Conservation (phyloP, 2,888 invertebrate species). For the Caenorhabditis doughertyi region DNA sequence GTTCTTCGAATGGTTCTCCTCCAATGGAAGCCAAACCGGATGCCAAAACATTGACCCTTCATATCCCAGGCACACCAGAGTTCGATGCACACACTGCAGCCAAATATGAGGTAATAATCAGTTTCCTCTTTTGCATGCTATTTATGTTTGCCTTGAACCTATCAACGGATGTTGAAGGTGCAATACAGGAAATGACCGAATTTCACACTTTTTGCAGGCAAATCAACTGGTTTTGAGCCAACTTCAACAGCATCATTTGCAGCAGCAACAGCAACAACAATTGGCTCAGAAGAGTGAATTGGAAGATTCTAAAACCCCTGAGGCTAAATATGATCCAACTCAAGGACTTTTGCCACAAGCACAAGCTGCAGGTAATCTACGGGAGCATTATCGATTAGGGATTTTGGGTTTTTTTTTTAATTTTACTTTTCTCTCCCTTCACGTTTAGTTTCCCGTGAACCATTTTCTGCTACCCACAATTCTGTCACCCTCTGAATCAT, state of each 20-base stretch:
- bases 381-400: too few relatives aligned
- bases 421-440: not conserved
- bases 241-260: slow-evolving; percentile 20
- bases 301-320: slow-evolving; percentile 37
- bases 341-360: slow-evolving; percentile 31
- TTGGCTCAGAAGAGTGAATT: slow-evolving; percentile 36
- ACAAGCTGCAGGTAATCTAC: slow-evolving; percentile 39
- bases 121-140: not conserved
- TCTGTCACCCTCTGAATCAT: too few relatives aligned
- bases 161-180: slow-evolving; percentile 14
- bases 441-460: too few relatives aligned
- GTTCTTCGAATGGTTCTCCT: slow-evolving; percentile 64
- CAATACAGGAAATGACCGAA: slow-evolving; percentile 6
- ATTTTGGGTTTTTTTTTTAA: not conserved
- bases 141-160: slow-evolving; percentile 21
- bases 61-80: slow-evolving; percentile 69
- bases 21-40: slow-evolving; percentile 58
- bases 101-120: slow-evolving; percentile 57
- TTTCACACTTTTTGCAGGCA: slow-evolving; percentile 23
- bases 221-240: slow-evolving; percentile 39
- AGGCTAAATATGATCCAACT: slow-evolving; percentile 41
- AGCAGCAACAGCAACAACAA: slow-evolving; percentile 20
- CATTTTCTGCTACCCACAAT: too few relatives aligned
- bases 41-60: slow-evolving; percentile 59
- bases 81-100: slow-evolving; percentile 66